Percentiles rank a stretch among this genome's conserved stretches.
Evolutionary conservation across 2,888 invertebrate species (phyloP).

Genomic region (Phymatocera aterrima): DNA sequence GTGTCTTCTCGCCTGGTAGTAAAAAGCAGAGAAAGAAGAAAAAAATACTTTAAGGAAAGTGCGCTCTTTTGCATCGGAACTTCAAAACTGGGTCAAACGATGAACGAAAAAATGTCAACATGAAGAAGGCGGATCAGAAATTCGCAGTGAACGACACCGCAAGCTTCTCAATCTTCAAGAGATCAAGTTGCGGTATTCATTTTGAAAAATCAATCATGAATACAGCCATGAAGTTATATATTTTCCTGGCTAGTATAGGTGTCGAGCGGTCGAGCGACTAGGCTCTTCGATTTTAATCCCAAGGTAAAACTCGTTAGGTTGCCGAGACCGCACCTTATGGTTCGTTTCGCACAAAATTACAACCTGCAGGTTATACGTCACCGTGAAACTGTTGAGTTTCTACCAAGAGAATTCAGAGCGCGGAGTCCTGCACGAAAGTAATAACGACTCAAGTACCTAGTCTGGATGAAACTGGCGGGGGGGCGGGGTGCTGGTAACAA

Average conservation of each 20-base stretch:
- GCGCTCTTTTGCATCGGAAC: conserved; percentile 15
- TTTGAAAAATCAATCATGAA: not conserved
- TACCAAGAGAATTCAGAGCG: not conserved
- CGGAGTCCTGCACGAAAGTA: not conserved
- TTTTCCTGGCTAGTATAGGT: not conserved
- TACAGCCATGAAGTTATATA: too few species aligned
- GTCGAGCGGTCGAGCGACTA: not conserved
- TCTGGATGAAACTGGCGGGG: conserved; percentile 24
- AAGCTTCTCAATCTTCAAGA: not conserved
- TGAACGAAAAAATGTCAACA: not conserved
- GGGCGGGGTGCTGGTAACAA: conserved; percentile 57
- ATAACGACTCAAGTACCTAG: conserved; percentile 9
- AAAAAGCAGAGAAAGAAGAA: not conserved
- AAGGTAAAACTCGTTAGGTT: not conserved
- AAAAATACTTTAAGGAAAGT: not conserved
- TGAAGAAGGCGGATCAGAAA: not conserved
- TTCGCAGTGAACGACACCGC: not conserved
- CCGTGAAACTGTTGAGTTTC: conserved; percentile 3
- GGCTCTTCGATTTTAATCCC: not conserved
- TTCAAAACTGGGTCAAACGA: conserved; percentile 12
- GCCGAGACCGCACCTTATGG: not conserved
- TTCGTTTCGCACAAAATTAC: conserved; percentile 13
- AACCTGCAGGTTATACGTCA: not conserved
- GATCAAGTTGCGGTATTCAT: not conserved
- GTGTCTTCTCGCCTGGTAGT: not conserved